Evolutionary conservation across 2,797 vertebrate species (phyloP).

Genomic region (Calcarius lapponicus): DNA sequence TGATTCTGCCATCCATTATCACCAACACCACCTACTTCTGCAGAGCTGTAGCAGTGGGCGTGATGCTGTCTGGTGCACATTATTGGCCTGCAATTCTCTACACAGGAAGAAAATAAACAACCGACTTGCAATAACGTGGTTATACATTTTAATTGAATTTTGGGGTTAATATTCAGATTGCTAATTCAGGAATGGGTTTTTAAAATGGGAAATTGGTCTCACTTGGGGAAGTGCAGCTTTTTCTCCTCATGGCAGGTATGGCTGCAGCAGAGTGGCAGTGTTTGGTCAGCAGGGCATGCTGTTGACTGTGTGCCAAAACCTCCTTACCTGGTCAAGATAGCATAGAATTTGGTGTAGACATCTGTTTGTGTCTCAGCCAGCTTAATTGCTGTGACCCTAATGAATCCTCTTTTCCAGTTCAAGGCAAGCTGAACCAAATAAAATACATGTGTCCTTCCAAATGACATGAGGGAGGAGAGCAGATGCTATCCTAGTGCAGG

Average conservation of each 20-base stretch:
- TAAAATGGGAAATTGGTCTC: neutral
- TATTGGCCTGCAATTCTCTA: constrained; percentile 58
- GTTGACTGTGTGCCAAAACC: neutral
- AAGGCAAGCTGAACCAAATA: neutral
- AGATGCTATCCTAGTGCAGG: neutral
- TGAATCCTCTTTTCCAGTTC: constrained; percentile 1
- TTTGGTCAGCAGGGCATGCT: neutral
- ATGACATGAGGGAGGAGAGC: neutral
- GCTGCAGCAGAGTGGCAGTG: neutral
- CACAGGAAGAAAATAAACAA: constrained; percentile 7
- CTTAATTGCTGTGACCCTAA: neutral
- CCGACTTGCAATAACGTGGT: neutral
- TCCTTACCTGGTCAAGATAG: neutral
- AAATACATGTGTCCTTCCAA: neutral
- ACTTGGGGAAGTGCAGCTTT: neutral
- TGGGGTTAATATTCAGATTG: neutral
- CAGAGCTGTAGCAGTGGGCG: constrained; percentile 72
- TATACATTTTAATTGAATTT: neutral
- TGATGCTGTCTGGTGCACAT: constrained; percentile 73
- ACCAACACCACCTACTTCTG: constrained; percentile 68
- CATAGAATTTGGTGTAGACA: neutral
- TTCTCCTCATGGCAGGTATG: neutral
- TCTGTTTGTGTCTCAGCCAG: neutral
- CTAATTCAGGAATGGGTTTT: neutral
- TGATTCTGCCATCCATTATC: constrained; percentile 77